Evolutionary conservation across 2,113 vertebrate genomes (phyloP).

Genomic region (Oncorhynchus nerka): DNA sequence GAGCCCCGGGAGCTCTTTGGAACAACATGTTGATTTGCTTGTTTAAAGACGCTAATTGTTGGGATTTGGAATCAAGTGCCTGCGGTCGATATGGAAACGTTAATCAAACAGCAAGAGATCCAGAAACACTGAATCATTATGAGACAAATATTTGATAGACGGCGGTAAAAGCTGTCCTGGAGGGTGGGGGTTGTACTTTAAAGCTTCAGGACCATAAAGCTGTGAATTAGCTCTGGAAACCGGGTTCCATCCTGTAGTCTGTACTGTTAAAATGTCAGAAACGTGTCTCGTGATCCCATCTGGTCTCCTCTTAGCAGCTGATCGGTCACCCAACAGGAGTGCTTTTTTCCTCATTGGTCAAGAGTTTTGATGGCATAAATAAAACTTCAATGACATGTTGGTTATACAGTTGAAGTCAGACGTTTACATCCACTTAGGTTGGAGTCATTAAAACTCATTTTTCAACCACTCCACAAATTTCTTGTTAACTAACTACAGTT

Average conservation of each 20-base stretch:
- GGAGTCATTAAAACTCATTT: too few relatives aligned
- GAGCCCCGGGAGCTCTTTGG: conserved; percentile 16
- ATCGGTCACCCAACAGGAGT: background rate
- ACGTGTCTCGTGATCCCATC: background rate
- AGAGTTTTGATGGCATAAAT: background rate
- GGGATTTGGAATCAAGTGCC: conserved; percentile 40
- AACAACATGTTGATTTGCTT: conserved; percentile 39
- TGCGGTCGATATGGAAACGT: conserved; percentile 23
- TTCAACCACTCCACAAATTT: too few relatives aligned
- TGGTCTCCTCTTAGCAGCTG: background rate
- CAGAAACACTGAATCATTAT: conserved; percentile 9
- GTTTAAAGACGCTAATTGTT: conserved; percentile 22
- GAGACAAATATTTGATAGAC: background rate
- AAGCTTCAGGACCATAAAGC: conserved; percentile 9
- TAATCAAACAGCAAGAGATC: conserved; percentile 26
- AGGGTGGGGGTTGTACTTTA: conserved; percentile 1
- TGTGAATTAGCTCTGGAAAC: conserved; percentile 11
- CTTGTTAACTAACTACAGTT: too few relatives aligned
- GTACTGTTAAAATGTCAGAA: conserved; percentile 12
- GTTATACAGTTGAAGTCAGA: too few relatives aligned
- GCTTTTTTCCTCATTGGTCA: background rate
- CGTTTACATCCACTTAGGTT: too few relatives aligned
- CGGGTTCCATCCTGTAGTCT: conserved; percentile 9
- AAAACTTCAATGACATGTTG: too few relatives aligned
- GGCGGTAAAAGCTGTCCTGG: conserved; percentile 8